Conservation (phyloP, 2,888 invertebrate species). For the Augiades crinisus region DNA sequence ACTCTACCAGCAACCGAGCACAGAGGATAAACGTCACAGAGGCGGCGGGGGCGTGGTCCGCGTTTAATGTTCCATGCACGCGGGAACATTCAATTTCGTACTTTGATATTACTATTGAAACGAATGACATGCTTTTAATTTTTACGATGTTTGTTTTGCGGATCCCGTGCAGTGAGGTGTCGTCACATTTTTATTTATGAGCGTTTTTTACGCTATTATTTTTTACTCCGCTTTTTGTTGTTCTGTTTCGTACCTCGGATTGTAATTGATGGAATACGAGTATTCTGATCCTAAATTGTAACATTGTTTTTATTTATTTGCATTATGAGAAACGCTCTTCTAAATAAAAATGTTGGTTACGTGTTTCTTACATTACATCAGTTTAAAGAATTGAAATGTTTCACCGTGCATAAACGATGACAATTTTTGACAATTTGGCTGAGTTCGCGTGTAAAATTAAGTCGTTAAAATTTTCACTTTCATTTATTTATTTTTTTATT, state of each 20-base stretch:
- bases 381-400: neutral
- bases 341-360: too few species aligned
- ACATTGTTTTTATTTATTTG: too few species aligned
- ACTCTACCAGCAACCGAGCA: conserved; percentile 25
- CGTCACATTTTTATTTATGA: neutral
- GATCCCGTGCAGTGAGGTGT: conserved; percentile 8
- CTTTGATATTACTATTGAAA: conserved; percentile 30
- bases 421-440: conserved; percentile 1
- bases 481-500: too few species aligned
- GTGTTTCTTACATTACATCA: neutral
- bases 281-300: too few species aligned
- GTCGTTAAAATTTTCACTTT: conserved; percentile 16
- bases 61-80: conserved; percentile 15
- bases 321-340: too few species aligned
- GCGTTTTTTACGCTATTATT: neutral
- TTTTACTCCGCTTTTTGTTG: neutral
- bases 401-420: neutral
- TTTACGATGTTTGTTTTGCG: conserved; percentile 24
- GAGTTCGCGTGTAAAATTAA: conserved; percentile 4
- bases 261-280: too few species aligned
- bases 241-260: too few species aligned
- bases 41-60: conserved; percentile 42
- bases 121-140: conserved; percentile 20
- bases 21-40: conserved; percentile 42
- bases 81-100: conserved; percentile 29